Percentiles rank a stretch among this genome's conserved stretches.
These are phyloP conservation scores for Heptranchias perlo DNA, from an alignment of 2,113 vertebrate genomes.

Conservation along the genomic window DNA sequence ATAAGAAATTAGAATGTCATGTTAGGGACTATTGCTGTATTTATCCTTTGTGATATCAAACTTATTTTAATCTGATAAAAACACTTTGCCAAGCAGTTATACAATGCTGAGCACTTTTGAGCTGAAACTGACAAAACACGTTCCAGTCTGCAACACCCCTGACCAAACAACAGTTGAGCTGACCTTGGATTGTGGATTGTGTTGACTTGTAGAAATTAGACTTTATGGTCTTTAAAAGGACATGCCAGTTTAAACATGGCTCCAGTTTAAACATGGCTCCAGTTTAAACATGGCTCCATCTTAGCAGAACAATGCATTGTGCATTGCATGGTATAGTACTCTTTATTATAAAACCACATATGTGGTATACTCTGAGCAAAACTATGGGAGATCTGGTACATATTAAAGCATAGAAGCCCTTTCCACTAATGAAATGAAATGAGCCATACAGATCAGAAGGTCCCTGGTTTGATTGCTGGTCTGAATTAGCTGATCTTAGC, in stretches of 20 bases:
- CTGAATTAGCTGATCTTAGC: not conserved
- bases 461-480: not conserved
- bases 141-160: not conserved
- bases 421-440: not conserved
- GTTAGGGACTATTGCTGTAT: not conserved
- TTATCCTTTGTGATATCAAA: not conserved
- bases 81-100: not conserved
- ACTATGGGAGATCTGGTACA: not conserved
- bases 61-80: not conserved
- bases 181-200: not conserved
- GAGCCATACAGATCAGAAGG: not conserved
- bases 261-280: too few species aligned
- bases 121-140: not conserved
- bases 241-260: not conserved
- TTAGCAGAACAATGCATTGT: not conserved
- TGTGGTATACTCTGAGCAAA: not conserved
- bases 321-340: not conserved
- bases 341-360: not conserved
- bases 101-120: not conserved
- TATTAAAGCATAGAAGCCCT: not conserved
- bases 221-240: not conserved
- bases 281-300: not conserved
- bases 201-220: not conserved
- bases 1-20: not conserved
- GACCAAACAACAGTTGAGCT: not conserved